These are phyloP conservation scores for Heteromormyrus szaboi DNA, from an alignment of 2,797 vertebrate species.

Conservation along the genomic window DNA sequence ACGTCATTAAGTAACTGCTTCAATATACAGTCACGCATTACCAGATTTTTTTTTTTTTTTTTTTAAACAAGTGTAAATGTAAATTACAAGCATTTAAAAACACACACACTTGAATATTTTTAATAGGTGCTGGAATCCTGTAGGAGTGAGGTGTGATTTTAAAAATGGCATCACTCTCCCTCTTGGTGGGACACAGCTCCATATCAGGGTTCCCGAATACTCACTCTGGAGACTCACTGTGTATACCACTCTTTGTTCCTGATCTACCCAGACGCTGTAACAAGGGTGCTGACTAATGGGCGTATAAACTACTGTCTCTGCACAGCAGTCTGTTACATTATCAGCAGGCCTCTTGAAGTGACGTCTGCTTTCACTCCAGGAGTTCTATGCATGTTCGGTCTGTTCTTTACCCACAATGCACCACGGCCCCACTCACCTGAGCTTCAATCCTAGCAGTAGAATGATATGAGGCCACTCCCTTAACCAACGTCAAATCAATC, in stretches of 20 bases:
- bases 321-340: neutral
- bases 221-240: neutral
- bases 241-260: neutral
- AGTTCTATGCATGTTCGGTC: neutral
- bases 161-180: neutral
- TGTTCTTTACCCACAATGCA: neutral
- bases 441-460: neutral
- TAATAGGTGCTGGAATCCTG: neutral
- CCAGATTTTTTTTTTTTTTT: neutral
- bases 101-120: neutral
- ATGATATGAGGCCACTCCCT: neutral
- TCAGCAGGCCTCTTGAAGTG: neutral
- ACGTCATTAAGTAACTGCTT: conserved; percentile 4
- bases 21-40: neutral
- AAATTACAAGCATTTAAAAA: neutral
- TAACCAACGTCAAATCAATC: neutral
- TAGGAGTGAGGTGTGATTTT: neutral
- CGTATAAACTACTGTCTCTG: neutral
- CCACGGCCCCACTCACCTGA: neutral
- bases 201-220: neutral
- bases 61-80: neutral
- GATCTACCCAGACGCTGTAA: neutral
- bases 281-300: neutral
- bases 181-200: neutral
- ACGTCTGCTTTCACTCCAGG: neutral